Percentiles rank a stretch among this genome's conserved stretches.
phyloP scores from a whole-genome alignment of 2,797 vertebrate genomes.

The Eremophila alpestris region DNA sequence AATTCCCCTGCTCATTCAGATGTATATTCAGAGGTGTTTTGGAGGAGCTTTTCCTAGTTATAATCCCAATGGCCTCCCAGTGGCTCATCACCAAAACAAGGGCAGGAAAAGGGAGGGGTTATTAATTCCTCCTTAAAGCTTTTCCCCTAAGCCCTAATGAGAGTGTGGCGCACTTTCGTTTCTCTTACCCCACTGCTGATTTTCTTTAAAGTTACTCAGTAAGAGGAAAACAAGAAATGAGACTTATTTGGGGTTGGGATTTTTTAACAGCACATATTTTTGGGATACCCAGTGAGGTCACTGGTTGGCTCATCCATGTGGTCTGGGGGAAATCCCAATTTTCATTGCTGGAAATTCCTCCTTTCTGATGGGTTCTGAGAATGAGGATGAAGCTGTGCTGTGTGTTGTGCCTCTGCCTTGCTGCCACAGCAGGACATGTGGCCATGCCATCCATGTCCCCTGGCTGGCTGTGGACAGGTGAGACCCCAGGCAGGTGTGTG shows the following conservation, averaged over 20 bases:
- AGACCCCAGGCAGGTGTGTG: not conserved
- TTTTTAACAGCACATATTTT: not conserved
- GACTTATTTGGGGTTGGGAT: not conserved
- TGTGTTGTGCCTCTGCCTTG: not conserved
- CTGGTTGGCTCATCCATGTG: not conserved
- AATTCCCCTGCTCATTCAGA: not conserved
- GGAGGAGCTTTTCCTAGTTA: not conserved
- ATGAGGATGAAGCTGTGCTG: rapidly evolving
- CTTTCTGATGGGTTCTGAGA: not conserved
- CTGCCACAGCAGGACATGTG: not conserved
- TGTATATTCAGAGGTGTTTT: not conserved
- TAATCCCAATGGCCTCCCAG: not conserved
- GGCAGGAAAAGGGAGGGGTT: not conserved
- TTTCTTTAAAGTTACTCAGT: not conserved
- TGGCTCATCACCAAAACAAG: not conserved
- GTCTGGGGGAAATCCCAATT: not conserved
- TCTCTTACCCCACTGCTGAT: not conserved
- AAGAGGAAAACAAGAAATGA: not conserved
- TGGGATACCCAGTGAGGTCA: not conserved
- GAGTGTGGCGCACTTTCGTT: not conserved
- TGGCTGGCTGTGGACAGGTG: not conserved
- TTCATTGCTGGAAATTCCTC: not conserved
- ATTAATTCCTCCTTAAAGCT: not conserved
- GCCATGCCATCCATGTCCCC: rapidly evolving
- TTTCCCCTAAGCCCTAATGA: not conserved